Base-by-base conservation (phyloP, 1,140 invertebrate genomes). In the Euglossa dilemma region DNA sequence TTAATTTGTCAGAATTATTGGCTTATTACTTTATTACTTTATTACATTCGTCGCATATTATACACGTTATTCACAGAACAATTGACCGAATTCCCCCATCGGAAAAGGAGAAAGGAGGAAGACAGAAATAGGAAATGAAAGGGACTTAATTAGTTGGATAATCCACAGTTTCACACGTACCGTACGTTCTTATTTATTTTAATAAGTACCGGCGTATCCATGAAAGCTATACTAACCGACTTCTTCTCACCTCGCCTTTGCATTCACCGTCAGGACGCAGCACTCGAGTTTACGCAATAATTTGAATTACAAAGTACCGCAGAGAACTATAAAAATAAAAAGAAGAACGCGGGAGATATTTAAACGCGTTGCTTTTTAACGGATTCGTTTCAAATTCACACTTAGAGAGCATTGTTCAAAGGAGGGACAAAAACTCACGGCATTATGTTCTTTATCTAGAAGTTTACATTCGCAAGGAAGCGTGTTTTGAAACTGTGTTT, bases 341-440 rank as follows among this genome's bases (percentile, higher is more conserved):
- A 7, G 4, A 2, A 14, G 6, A n/a, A 8, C 20, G 2, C 7
- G 16, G n/a, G 28, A 36, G 25, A 20, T 72, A 61, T 52, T 16
- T 36, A 52, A 28, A 14, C 28, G 4, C 16, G 43, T 6, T 45
- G 59, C 8, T 25, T 72, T 45, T 64, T 54, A 28, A 36, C 50
- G 59, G 18, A 54, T 73, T 73, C 78, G 28, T 80, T 80, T 64
- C 28, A 61, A 72, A 80, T 80, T 73, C 70, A 73, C 78, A 64
- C 57, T 80, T 73, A 63, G 78, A 25, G 28, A 54, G 69, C 50
- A 76, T 76, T 59, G 63, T 82, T 45, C 52, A 47, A 18, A 43
- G 6, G 18, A 50, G 25, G 6, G 25, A n/a, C 11, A 66, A 25
- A 75, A 67, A 66, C 56, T 81, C 23, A 14, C 18, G 50, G 25